These are phyloP conservation scores for Chymomyza fuscimana DNA, from an alignment of 2,888 invertebrate species.

Conservation along the genomic window DNA sequence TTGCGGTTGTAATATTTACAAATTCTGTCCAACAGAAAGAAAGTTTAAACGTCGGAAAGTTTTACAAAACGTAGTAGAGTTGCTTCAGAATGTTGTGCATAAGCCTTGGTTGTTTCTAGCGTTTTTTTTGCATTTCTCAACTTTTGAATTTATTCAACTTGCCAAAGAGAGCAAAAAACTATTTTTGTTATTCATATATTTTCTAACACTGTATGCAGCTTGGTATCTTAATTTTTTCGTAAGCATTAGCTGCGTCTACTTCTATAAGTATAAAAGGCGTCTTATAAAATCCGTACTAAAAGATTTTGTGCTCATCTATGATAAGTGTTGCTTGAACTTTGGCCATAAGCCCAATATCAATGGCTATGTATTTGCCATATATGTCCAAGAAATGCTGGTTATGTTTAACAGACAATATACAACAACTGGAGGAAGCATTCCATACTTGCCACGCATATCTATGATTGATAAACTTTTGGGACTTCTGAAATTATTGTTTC, in stretches of 20 bases:
- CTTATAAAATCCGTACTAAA: constrained; percentile 34
- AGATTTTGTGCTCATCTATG: constrained; percentile 26
- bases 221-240: not conserved
- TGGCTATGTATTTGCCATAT: constrained; percentile 29
- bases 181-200: not conserved
- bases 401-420: too few species aligned
- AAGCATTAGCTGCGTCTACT: constrained; percentile 21
- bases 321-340: not conserved
- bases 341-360: constrained; percentile 35
- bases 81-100: not conserved
- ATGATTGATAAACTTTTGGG: not conserved
- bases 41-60: not conserved
- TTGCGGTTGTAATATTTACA: constrained; percentile 50
- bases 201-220: not conserved
- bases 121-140: not conserved
- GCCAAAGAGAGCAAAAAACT: too few species aligned
- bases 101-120: not conserved
- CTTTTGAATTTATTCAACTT: too few species aligned
- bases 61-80: constrained; percentile 15
- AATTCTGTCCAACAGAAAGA: constrained; percentile 4
- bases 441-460: not conserved
- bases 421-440: too few species aligned
- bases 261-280: not conserved
- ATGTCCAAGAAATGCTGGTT: not conserved
- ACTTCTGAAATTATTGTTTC: constrained; percentile 15